Base-by-base conservation (phyloP, 2,888 invertebrate species). In the Conus canariensis region DNA sequence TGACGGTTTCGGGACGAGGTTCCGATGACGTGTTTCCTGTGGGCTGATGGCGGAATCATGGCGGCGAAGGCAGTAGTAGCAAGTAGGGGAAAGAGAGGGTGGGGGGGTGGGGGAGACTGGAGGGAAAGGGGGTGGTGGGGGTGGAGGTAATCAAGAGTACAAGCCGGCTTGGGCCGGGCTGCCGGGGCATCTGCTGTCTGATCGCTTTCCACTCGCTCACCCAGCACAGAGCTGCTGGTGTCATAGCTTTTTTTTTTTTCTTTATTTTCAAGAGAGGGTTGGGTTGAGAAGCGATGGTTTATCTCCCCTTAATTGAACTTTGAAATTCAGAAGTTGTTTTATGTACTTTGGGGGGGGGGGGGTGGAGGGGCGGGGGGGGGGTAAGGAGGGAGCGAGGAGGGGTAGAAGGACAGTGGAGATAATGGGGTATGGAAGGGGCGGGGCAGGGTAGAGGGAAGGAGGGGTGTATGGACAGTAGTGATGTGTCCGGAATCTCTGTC, bases 1-100 rank as follows among this genome's bases (percentile, higher is more conserved):
- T 67, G 70, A 83, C 64, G 67, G 56, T 10, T 64, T 89, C 85
- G n/a, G 70, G 58, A 85, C 7, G 59, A 89, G 74, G 74, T 67
- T 86, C 89, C 64, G 89, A 85, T 85, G 89, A 89, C 89, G 89
- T 60, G 58, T 59, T 59, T 85, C 85, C 25, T 45, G 70, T 59
- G 12, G 25, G 74, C 74, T 89, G 89, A 89, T 89, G 67, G 89
- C 85, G 16, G 60, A 89, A 89, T 89, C 85, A 89, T 89, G 56
- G 74, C 56, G 30, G 45, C n/a, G 25, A 67, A 80, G 56, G n/a
- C 87, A 45, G 70, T 45, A 45, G 45, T 45, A 45, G 45, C 45
- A 56, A 25, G 45, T 22, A 6, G 45, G 45, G 64, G 64, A 64
- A 64, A 64, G 64, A 5, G 64, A 16, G 16, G 64, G 64, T 0